A percentile compares a stretch with the other conserved stretches of the same genome.
phyloP scores from a whole-genome alignment of 1,140 invertebrate species.

The Heliconius hewitsoni region DNA sequence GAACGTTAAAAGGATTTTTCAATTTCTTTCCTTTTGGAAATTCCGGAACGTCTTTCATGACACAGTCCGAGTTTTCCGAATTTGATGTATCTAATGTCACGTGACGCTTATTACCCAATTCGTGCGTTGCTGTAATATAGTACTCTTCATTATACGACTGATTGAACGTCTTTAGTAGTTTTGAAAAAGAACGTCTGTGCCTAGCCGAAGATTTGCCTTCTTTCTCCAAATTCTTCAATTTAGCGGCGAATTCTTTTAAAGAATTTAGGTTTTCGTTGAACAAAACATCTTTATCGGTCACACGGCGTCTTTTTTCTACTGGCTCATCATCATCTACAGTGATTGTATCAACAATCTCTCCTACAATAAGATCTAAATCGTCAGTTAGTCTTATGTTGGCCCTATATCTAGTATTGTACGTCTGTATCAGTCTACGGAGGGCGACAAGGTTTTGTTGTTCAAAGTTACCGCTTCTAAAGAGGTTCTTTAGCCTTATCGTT shows the following conservation, averaged over 20 bases:
- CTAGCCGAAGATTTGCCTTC: slow-evolving; percentile 49
- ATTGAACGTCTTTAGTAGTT: slow-evolving; percentile 64
- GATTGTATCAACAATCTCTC: slow-evolving; percentile 63
- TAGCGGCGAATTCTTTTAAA: slow-evolving; percentile 49
- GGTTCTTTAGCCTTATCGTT: slow-evolving; percentile 49
- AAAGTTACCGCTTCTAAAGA: slow-evolving; percentile 32
- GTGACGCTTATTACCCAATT: slow-evolving; percentile 53
- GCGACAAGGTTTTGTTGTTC: slow-evolving; percentile 42
- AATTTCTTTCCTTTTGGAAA: slow-evolving; percentile 52
- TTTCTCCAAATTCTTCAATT: slow-evolving; percentile 46
- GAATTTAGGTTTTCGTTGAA: slow-evolving; percentile 55
- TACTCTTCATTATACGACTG: slow-evolving; percentile 63
- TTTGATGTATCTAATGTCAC: slow-evolving; percentile 57
- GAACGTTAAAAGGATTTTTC: slow-evolving; percentile 67
- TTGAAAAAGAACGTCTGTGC: slow-evolving; percentile 61
- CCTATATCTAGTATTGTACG: slow-evolving; percentile 60
- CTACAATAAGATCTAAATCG: slow-evolving; percentile 53
- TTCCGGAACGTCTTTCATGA: slow-evolving; percentile 38
- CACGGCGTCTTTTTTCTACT: slow-evolving; percentile 47
- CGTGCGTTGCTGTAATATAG: slow-evolving; percentile 53
- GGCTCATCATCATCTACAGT: slow-evolving; percentile 61
- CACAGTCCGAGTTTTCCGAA: slow-evolving; percentile 45
- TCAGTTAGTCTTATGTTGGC: slow-evolving; percentile 51
- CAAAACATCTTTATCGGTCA: slow-evolving; percentile 27
- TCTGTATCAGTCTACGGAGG: slow-evolving; percentile 52